Evolutionary conservation across 1,140 invertebrate genomes (phyloP), one percentile per base, ranked within the genome.

Genomic region (Fopius arisanus): DNA sequence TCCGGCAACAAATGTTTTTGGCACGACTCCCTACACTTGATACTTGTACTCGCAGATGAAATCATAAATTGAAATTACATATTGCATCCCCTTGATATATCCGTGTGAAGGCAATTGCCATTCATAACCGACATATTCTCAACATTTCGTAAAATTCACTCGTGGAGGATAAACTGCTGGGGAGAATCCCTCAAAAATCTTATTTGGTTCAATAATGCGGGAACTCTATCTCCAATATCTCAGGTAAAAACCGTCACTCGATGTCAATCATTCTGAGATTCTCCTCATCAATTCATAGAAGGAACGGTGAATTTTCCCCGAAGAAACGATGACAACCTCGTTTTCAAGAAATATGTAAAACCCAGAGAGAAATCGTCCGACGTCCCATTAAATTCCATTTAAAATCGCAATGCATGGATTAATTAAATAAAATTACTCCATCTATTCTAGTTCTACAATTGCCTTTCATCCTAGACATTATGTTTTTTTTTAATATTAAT

Each of bases 11-110:
- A 48, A 48, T 48, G 43, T 19, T 48, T 48, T 48, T 48, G 43
- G 43, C 43, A 48, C 43, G 43, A 48, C 14, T 19, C 14, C 43
- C 43, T 48, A 48, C 43, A 16, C 43, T 48, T 48, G 43, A 48
- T 48, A 48, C 43, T 48, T 48, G 43, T 48, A 48, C 43, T 48
- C 43, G 43, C 43, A 48, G 43, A 48, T 48, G 43, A 48, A 48
- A 48, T 48, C 43, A 19, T 48, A 48, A 48, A 48, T 48, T 48
- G 43, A 48, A 48, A 48, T 48, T 48, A 48, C 43, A 48, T 48
- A 48, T 48, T 48, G 43, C 43, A 48, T 48, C 43, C 16, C 43
- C 43, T 48, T 48, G 43, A 48, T 48, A 48, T 37, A 37, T 14
- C n/a, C 43, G 43, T 48, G 43, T 48, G 43, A 48, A 48, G 43